Percentiles rank a stretch among this genome's conserved stretches.
Evolutionary conservation across 2,797 vertebrate genomes (phyloP).

Genomic region (Hapalemur alaotrensis): DNA sequence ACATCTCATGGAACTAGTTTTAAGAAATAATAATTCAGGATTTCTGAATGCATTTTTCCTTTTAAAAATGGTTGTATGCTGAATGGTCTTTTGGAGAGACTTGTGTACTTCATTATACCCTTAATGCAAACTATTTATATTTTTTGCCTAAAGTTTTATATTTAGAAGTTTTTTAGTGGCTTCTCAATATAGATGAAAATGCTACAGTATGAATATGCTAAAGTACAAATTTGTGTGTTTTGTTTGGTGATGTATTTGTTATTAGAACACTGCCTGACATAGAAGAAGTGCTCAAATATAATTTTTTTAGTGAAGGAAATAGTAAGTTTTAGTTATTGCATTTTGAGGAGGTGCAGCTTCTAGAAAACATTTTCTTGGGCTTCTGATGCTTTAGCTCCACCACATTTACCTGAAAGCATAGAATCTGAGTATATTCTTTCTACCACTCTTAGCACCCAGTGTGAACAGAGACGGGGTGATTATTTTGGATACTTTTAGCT

Average conservation of each 20-base stretch:
- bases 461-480: not conserved
- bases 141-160: not conserved
- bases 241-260: not conserved
- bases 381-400: not conserved
- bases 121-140: not conserved
- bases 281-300: not conserved
- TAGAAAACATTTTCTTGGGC: not conserved
- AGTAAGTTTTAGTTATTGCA: not conserved
- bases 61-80: not conserved
- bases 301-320: not conserved
- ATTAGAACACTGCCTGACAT: not conserved
- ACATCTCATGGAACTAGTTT: not conserved
- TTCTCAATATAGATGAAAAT: not conserved
- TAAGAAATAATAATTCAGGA: not conserved
- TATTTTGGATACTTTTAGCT: not conserved
- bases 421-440: not conserved
- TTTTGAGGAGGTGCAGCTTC: not conserved
- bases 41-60: not conserved
- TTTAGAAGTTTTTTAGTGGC: not conserved
- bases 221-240: not conserved
- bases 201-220: not conserved
- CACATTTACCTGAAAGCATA: not conserved
- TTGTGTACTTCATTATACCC: not conserved
- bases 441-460: not conserved
- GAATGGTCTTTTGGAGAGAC: not conserved